Base-by-base conservation (phyloP, 2,888 invertebrate genomes). In the Protonemura montana region DNA sequence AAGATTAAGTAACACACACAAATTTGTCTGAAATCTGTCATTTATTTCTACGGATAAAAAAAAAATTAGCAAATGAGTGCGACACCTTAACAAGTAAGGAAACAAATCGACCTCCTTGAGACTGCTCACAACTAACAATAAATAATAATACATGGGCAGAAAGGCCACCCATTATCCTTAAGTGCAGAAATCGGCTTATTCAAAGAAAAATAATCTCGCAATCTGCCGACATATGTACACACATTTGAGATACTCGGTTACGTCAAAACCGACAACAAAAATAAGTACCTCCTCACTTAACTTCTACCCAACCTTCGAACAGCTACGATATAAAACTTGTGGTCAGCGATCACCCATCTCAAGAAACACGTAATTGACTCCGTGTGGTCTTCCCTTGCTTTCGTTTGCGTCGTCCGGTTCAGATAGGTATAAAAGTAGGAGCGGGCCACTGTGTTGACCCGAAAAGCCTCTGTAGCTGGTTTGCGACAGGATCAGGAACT, bases 271-370 rank as follows among this genome's bases (percentile, higher is more conserved):
- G 59, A 59, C 59, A 59, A 59, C 59, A 21, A 59, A 59, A 59
- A 59, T 59, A 59, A 59, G 59, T 59, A 59, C 59, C 59, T 59
- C 59, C 21, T 59, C n/a, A n/a, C n/a, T n/a, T n/a, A n/a, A 59
- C 16, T 7, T 21, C 59, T 59, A 59, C 59, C 59, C 21, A 59
- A 59, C 3, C 59, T 59, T 21, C 21, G 1, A 59, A 59, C 59
- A 13, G 59, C 59, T 59, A 59, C 59, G 59, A 16, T 59, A 59
- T 59, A 59, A 59, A 59, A 21, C 59, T 59, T 21, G 6, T 59
- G 59, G 59, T 59, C 59, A 59, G 59, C 59, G 59, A 16, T 59
- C 59, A 59, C 21, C 21, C 21, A 2, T 59, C 59, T 59, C 59
- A 10, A 59, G 41, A 59, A 59, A 59, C 59, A 59, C 59, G 13